Conservation (phyloP, 2,888 invertebrate genomes). For the Torymus tubicola region DNA sequence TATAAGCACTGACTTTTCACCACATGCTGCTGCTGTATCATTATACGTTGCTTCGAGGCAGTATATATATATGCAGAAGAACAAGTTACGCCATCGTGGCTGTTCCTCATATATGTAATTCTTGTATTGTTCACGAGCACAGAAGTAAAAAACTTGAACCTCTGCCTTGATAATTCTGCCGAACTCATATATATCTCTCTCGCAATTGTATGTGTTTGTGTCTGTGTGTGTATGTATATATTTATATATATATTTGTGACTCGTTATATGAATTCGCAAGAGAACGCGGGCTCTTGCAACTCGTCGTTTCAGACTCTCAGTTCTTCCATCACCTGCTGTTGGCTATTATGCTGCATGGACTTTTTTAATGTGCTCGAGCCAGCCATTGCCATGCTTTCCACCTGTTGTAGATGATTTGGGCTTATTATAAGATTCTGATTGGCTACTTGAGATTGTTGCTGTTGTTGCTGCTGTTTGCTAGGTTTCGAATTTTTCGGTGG, state of each 20-base stretch:
- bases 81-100: no score
- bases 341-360: slow-evolving; percentile 69
- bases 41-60: no score
- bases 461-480: slow-evolving; percentile 73
- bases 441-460: slow-evolving; percentile 15
- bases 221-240: slow-evolving; percentile 1
- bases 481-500: slow-evolving; percentile 86
- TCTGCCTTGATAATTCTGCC: no score
- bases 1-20: no score
- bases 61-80: no score
- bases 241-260: slow-evolving; percentile 6
- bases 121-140: no score
- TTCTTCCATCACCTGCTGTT: slow-evolving; percentile 86
- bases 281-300: slow-evolving; percentile 70
- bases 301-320: slow-evolving; percentile 84
- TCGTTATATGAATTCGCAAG: slow-evolving; percentile 53
- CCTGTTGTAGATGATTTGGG: slow-evolving; percentile 83
- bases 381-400: slow-evolving; percentile 83
- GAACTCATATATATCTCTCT: no score
- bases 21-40: no score
- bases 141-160: no score
- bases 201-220: no score
- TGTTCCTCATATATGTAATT: no score
- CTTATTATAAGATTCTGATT: slow-evolving; percentile 78
- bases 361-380: slow-evolving; percentile 88